A percentile compares a stretch with the other conserved stretches of the same genome.
These are phyloP conservation scores for Sebastes hubbsi DNA, from an alignment of 2,797 vertebrate genomes.

Conservation along the genomic window DNA sequence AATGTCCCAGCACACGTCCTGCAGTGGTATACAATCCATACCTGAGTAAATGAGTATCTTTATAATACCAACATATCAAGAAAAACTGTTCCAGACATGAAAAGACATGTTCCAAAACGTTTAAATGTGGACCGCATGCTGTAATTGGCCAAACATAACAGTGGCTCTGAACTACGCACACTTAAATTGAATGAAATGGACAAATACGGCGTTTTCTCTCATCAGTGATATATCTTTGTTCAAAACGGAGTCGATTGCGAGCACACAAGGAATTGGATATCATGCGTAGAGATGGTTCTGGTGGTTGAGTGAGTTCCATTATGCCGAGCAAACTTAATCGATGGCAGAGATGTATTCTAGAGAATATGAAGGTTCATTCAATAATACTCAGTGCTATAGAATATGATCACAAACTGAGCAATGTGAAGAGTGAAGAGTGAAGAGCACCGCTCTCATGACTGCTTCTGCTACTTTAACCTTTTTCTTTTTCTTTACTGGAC, in stretches of 20 bases:
- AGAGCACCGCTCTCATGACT: neutral
- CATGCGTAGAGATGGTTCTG: neutral
- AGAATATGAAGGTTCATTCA: conserved; percentile 40
- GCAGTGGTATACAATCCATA: neutral
- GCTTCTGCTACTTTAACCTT: conserved; percentile 19
- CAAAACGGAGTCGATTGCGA: neutral
- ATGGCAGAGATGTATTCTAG: conserved; percentile 15
- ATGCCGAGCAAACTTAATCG: conserved; percentile 23
- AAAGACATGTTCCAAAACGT: neutral
- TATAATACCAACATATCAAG: neutral
- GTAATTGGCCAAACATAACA: neutral
- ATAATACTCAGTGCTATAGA: conserved; percentile 6
- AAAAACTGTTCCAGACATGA: neutral
- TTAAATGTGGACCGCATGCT: neutral
- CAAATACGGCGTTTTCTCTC: neutral
- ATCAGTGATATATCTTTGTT: conserved; percentile 1
- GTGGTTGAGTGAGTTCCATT: conserved; percentile 35
- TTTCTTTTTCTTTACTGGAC: conserved; percentile 16
- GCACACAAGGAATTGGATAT: neutral
- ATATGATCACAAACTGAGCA: conserved; percentile 26
- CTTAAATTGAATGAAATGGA: conserved; percentile 1
- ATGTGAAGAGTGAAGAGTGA: conserved; percentile 9
- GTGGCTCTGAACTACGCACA: neutral
- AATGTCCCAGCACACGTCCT: too few relatives aligned
- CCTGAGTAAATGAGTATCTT: neutral